These are phyloP conservation scores for Tupaia chinensis DNA, from an alignment of 2,113 vertebrate species.

Conservation along the genomic window DNA sequence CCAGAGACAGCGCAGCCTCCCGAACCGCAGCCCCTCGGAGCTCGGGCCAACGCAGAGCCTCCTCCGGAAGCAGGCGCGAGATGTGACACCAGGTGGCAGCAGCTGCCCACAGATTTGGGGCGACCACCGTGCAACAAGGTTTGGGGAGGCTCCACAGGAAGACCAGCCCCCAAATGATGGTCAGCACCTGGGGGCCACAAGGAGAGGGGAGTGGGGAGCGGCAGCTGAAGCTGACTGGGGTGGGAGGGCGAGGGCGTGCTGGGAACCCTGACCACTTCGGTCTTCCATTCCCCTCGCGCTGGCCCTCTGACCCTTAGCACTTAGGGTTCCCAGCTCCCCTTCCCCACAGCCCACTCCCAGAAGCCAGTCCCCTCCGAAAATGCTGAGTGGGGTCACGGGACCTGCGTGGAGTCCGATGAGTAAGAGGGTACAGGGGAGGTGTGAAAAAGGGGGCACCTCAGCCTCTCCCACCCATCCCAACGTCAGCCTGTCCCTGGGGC, in stretches of 20 bases:
- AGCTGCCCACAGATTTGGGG: slow-evolving; percentile 55
- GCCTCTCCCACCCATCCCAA: background rate
- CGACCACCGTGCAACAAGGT: background rate
- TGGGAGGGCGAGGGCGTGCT: background rate
- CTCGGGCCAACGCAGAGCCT: too few relatives aligned
- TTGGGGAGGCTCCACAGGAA: slow-evolving; percentile 41
- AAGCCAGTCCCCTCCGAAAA: background rate
- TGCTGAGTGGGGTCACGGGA: background rate
- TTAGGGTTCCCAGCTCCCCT: background rate
- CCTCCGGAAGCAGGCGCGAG: background rate
- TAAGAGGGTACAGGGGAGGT: background rate
- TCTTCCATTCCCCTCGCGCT: background rate
- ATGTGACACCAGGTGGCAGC: slow-evolving; percentile 79
- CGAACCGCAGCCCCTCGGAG: too few relatives aligned
- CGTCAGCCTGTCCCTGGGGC: background rate
- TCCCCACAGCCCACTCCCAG: background rate
- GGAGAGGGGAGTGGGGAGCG: background rate
- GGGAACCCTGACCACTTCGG: background rate
- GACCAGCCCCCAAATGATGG: background rate
- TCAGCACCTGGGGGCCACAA: background rate
- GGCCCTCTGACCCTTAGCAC: background rate
- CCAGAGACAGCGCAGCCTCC: too few relatives aligned
- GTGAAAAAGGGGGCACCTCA: background rate
- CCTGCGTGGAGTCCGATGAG: background rate
- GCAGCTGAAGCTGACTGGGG: background rate